These are phyloP conservation scores for Holacanthella duospinosa DNA, from an alignment of 2,888 invertebrate species.

Conservation along the genomic window DNA sequence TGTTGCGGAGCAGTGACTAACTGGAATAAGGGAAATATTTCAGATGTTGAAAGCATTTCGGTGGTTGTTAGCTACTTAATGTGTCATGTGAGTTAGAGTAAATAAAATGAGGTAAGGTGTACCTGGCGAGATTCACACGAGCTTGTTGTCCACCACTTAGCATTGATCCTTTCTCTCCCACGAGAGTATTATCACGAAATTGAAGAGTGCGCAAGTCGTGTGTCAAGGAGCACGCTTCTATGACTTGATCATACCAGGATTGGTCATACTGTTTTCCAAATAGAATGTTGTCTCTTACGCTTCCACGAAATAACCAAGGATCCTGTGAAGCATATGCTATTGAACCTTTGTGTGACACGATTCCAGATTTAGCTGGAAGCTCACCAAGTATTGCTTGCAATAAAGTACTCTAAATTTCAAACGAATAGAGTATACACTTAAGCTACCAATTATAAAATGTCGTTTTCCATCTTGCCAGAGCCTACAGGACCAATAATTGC, in stretches of 20 bases:
- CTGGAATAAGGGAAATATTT: not conserved
- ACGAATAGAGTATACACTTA: no score
- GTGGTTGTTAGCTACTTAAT: no score
- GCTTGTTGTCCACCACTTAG: constrained; percentile 85
- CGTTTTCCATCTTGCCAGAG: constrained; percentile 34
- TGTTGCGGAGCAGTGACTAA: no score
- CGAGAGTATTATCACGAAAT: constrained; percentile 71
- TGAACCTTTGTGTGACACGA: constrained; percentile 42
- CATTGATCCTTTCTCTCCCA: constrained; percentile 75
- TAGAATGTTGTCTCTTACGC: constrained; percentile 33
- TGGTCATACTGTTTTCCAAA: constrained; percentile 39
- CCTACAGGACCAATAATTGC: constrained; percentile 39
- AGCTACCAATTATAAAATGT: not conserved
- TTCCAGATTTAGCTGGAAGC: constrained; percentile 40
- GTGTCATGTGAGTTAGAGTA: no score
- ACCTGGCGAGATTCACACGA: constrained; percentile 54
- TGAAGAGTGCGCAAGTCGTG: constrained; percentile 64
- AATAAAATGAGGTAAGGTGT: not conserved
- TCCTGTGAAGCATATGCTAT: constrained; percentile 41
- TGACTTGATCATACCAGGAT: constrained; percentile 56
- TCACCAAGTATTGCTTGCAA: constrained; percentile 44
- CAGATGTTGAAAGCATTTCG: no score
- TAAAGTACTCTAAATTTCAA: constrained; percentile 30
- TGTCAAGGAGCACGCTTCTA: constrained; percentile 58
- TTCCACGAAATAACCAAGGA: constrained; percentile 33